These are phyloP conservation scores for Semotilus atromaculatus DNA, from an alignment of 2,797 vertebrate genomes.

Conservation along the genomic window DNA sequence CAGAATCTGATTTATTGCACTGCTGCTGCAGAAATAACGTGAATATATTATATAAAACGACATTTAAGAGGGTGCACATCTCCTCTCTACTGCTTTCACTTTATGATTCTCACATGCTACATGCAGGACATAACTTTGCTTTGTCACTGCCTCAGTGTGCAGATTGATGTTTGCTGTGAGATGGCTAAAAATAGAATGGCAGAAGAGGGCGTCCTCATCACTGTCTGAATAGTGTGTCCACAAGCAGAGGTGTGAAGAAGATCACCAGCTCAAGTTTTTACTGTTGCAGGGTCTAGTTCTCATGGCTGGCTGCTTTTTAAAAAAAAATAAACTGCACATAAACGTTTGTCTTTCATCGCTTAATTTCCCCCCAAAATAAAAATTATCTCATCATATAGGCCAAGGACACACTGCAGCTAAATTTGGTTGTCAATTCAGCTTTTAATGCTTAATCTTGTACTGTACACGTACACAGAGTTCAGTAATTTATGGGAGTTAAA, in stretches of 20 bases:
- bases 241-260: slow-evolving; percentile 29
- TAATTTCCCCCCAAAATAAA: not conserved
- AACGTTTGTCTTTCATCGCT: not conserved
- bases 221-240: slow-evolving; percentile 22
- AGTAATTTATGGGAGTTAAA: too few relatives aligned
- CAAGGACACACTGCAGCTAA: not conserved
- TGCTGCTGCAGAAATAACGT: not conserved
- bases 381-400: not conserved
- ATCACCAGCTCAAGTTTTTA: not conserved
- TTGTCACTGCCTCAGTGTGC: not conserved
- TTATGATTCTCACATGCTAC: not conserved
- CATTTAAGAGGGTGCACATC: not conserved
- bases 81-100: not conserved
- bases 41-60: not conserved
- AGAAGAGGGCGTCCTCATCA: slow-evolving; percentile 4
- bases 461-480: not conserved
- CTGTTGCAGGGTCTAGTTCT: not conserved
- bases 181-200: slow-evolving; percentile 49
- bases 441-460: not conserved
- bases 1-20: not conserved
- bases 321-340: not conserved
- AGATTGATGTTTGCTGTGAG: slow-evolving; percentile 22
- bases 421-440: not conserved
- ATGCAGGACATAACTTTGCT: not conserved
- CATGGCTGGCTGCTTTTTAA: not conserved